Base-by-base conservation (phyloP, 2,888 invertebrate species). In the Meteorus cinctellus region DNA sequence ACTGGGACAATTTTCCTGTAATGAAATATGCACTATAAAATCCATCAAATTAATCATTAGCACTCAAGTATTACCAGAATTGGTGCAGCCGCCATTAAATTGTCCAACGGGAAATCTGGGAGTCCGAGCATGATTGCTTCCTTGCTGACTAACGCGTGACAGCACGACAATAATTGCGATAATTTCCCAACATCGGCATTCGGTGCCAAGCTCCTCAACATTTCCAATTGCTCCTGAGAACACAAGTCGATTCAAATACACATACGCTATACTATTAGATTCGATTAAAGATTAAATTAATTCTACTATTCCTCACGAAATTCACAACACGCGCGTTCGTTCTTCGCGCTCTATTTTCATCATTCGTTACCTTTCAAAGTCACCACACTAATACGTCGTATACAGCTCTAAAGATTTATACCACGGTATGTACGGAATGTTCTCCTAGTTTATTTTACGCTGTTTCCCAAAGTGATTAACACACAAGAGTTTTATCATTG, bases 41-140 rank as follows among this genome's bases (percentile, higher is more conserved):
- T 74, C 41, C 77, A 75, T 75, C 76, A 55, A 16, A 66, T 72
- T 51, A 16, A 36, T 24, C 41, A 34, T 19, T 51, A 3, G 68
- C 27, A 34, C 59, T 16, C n/a, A 55, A 55, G 65, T 55, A 19
- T 72, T 84, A 93, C 96, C 92, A 96, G 84, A 78, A 96, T 92
- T 78, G 91, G 89, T 4, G 94, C 94, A 41, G 94, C 93, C 5
- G 92, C 88, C 0, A 91, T 89, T 68, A 98, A 89, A 89, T 94
- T 96, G 85, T 97, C 96, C 1, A 97, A 88, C 0, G 98, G 98
- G 88, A 98, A 98, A 90, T 98, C 97, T 0, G 97, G 97, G 75
- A 98, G 90, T 74, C 94, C 94, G 74, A 97, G 91, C 76, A 90
- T 86, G 4, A 90, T 87, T 65, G 95, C 92, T 88, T 97, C 97